Base-by-base conservation (phyloP, 2,113 vertebrate species). In the Piaya cayana region DNA sequence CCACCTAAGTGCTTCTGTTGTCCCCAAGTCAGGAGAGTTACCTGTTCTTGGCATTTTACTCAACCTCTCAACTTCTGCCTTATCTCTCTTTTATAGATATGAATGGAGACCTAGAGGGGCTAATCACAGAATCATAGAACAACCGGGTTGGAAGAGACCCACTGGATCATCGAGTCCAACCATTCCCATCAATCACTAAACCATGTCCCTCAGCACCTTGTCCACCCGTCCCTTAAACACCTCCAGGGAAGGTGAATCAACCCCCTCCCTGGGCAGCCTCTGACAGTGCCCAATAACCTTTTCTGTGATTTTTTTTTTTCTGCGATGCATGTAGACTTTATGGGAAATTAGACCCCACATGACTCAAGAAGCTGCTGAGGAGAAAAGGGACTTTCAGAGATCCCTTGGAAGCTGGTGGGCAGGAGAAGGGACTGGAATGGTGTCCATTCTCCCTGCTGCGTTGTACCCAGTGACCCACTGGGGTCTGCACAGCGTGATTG, bases 331-430 rank as follows among this genome's bases (percentile, higher is more conserved):
- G 53, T 15, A 0, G 1, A 83, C 55, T 77, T 82, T 79, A 63
- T 0, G 8, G 94, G 80, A 93, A 80, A 85, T 76, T 12, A 74
- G 30, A 80, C 45, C 65, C 62, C 75, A 42, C 21, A 3, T 20
- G 93, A 37, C 59, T 77, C 15, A 36, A 77, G 79, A 88, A 76
- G 36, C 75, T 77, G 79, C 82, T 81, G 72, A 76, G 55, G 56
- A 81, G 37, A 79, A 65, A 69, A 82, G 34, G 27, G 39, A 30
- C 58, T 82, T 60, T 39, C 42, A 50, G 64, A 64, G 71, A 53
- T 82, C 20, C 4, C 42, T 1, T 23, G 58, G 77, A 82, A 74
- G 64, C 27, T 19, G 3, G 6, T 22, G 74, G 45, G 42, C 34
- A 56, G 50, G 18, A 36, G 21, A 55, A 30, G 25, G 62, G 58